A percentile compares a stretch with the other conserved stretches of the same genome.
phyloP scores from a whole-genome alignment of 2,888 invertebrate genomes.

The Tyria jacobaeae region DNA sequence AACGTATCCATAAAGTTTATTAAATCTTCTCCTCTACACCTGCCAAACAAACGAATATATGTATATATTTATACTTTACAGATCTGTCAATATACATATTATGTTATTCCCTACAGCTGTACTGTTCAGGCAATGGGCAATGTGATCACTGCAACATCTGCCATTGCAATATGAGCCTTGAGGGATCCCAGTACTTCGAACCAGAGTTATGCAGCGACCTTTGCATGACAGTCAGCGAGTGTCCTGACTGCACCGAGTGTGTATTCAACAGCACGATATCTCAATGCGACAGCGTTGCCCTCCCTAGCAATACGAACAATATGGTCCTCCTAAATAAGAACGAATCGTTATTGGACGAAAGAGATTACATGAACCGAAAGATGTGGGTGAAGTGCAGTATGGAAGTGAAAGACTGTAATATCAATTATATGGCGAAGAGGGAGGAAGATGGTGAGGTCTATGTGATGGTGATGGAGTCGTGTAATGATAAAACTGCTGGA shows the following conservation, averaged over 20 bases:
- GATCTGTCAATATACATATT: not conserved
- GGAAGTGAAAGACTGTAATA: conserved; percentile 43
- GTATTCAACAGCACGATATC: conserved; percentile 7
- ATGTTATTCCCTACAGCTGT: conserved; percentile 18
- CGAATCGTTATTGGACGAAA: conserved; percentile 44
- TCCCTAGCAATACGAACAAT: not conserved
- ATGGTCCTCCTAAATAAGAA: conserved; percentile 48
- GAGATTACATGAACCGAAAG: conserved; percentile 51
- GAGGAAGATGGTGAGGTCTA: conserved; percentile 46
- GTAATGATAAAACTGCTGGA: conserved; percentile 45
- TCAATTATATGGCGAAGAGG: conserved; percentile 64
- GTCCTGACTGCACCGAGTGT: conserved; percentile 55
- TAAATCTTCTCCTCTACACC: no score
- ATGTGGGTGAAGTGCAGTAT: conserved; percentile 69
- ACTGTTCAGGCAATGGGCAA: conserved; percentile 73
- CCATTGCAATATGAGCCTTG: conserved; percentile 61
- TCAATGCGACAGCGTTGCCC: not conserved
- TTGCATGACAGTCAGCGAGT: conserved; percentile 60
- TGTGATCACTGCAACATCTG: conserved; percentile 69
- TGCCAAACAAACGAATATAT: not conserved
- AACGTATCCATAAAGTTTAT: no score
- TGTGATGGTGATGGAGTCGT: conserved; percentile 63
- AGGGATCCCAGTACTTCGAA: conserved; percentile 75
- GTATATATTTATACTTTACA: not conserved
- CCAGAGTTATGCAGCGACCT: conserved; percentile 66